phyloP scores from a whole-genome alignment of 1,140 invertebrate genomes.

The Formica selysi region DNA sequence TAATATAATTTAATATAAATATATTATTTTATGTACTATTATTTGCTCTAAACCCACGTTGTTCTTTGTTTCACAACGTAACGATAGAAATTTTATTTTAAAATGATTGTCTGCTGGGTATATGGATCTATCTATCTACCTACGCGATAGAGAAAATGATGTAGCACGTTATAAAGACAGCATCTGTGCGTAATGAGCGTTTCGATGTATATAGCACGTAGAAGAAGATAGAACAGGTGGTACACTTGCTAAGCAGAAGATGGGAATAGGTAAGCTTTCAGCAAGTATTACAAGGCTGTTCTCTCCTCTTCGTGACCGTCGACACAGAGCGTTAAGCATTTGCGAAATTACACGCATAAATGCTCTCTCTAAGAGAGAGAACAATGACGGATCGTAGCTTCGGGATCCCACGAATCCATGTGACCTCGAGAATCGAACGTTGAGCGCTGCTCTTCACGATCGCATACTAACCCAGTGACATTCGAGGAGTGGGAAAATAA shows the following conservation, averaged over 20 bases:
- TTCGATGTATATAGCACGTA: background rate
- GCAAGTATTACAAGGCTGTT: slow-evolving; percentile 69
- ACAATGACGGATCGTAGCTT: slow-evolving; percentile 38
- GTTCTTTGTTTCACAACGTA: background rate
- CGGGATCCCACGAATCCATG: slow-evolving; percentile 36
- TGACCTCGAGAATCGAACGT: slow-evolving; percentile 27
- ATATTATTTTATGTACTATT: background rate
- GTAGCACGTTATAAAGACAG: slow-evolving; percentile 2
- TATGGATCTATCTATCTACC: background rate
- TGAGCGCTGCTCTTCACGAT: background rate
- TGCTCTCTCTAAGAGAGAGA: slow-evolving; percentile 6
- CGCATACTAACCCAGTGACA: slow-evolving; percentile 47
- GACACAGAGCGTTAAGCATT: slow-evolving; percentile 48
- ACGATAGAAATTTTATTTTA: background rate
- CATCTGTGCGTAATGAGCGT: slow-evolving; percentile 16
- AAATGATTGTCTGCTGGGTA: background rate
- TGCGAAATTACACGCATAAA: slow-evolving; percentile 62
- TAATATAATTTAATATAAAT: background rate
- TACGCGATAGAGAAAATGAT: slow-evolving; percentile 20
- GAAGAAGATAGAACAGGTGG: slow-evolving; percentile 42
- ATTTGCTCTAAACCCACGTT: background rate
- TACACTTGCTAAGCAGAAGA: slow-evolving; percentile 20
- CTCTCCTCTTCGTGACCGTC: slow-evolving; percentile 36
- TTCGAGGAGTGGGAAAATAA: slow-evolving; percentile 22
- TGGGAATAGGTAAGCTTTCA: slow-evolving; percentile 54